Base-by-base conservation (phyloP, 37 sponge, comb jelly and placozoan genomes). In the Mnemiopsis leidyi region DNA sequence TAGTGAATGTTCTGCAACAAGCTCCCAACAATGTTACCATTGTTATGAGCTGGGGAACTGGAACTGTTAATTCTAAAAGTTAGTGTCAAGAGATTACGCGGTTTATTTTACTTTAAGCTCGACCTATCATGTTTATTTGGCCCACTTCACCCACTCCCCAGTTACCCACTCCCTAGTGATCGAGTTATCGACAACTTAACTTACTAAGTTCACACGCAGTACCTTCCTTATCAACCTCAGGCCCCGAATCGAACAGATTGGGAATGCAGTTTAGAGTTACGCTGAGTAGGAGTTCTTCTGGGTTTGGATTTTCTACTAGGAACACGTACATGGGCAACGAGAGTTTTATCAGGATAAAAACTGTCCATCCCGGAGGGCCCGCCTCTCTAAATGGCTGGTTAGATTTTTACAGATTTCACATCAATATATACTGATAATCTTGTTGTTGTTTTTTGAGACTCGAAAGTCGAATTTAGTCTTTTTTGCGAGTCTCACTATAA, bases 41-140 rank as follows among this genome's bases (percentile, higher is more conserved):
- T 5, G 82, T 79, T 5, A 79, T 79, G 82, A 79, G 82, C 36
- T 79, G 82, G 82, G 82, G 82, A 13, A 79, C 82, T 33, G 82
- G 30, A 3, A 16, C 36, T 25, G 2, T 25, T 28, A 69, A 21
- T 69, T 69, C 73, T 48, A 48, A 48, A 48, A 13, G 61, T 48
- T 18, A 48, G 13, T 48, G n/a, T n/a, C n/a, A n/a, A n/a, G n/a
- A n/a, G n/a, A n/a, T n/a, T n/a, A n/a, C n/a, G n/a, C n/a, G n/a
- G n/a, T n/a, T n/a, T n/a, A n/a, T n/a, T n/a, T n/a, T n/a, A n/a
- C n/a, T n/a, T n/a, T n/a, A n/a, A n/a, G n/a, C n/a, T n/a, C n/a
- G n/a, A n/a, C n/a, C n/a, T n/a, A n/a, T n/a, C n/a, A n/a, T n/a
- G n/a, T n/a, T n/a, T n/a, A n/a, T n/a, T n/a, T n/a, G n/a, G n/a